Conservation (phyloP, 2,888 invertebrate species). For the Tenthredo notha region DNA sequence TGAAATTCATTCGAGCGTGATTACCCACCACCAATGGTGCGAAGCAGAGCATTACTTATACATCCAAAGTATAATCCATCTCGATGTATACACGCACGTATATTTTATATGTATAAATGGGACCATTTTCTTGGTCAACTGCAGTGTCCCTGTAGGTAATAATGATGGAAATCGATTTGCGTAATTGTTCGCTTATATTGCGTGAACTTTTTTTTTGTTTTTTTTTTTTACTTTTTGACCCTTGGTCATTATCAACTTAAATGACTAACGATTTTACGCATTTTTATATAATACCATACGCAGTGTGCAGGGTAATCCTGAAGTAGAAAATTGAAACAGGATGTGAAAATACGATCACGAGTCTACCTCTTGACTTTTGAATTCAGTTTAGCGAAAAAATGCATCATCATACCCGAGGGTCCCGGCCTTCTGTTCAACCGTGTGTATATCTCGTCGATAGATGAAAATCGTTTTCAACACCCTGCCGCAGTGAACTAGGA, state of each 20-base stretch:
- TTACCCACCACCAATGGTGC: slow-evolving; percentile 45
- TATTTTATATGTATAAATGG: background rate
- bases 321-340: slow-evolving; percentile 39
- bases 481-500: slow-evolving; percentile 27
- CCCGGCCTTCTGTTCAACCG: slow-evolving; percentile 35
- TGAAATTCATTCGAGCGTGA: slow-evolving; percentile 51
- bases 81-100: background rate
- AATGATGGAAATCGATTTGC: slow-evolving; percentile 42
- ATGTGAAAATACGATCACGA: slow-evolving; percentile 12
- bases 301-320: background rate
- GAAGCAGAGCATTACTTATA: slow-evolving; percentile 38
- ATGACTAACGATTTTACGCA: slow-evolving; percentile 1
- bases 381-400: slow-evolving; percentile 40
- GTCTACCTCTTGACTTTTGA: slow-evolving; percentile 40
- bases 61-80: background rate
- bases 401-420: slow-evolving; percentile 48
- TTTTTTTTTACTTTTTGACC: background rate
- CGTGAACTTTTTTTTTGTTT: background rate
- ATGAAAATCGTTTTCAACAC: slow-evolving; percentile 53
- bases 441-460: slow-evolving; percentile 20
- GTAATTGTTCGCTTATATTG: slow-evolving; percentile 18
- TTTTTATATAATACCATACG: background rate
- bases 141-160: background rate
- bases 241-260: background rate
- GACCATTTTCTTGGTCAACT: slow-evolving; percentile 45